Conservation (phyloP, 1,140 invertebrate species). For the Idris sp. region DNA sequence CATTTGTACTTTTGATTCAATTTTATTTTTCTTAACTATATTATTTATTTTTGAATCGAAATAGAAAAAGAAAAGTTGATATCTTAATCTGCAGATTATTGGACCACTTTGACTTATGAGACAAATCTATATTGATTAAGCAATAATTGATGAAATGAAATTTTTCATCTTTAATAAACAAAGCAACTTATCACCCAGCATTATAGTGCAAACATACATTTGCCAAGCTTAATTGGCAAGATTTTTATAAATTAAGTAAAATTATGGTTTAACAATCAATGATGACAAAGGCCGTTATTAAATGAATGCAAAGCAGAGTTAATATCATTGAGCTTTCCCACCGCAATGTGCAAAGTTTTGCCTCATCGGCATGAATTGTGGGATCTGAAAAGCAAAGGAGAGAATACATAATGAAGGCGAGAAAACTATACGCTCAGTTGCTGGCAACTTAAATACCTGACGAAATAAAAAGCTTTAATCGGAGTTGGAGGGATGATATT, state of each 20-base stretch:
- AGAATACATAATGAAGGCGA: constrained; percentile 69
- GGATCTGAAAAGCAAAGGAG: constrained; percentile 64
- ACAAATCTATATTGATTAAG: constrained; percentile 32
- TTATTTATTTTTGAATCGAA: no score
- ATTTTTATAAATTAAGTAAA: constrained; percentile 34
- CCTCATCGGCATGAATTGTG: constrained; percentile 64
- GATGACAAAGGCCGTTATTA: constrained; percentile 60
- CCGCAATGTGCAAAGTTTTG: constrained; percentile 66
- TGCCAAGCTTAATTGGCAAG: constrained; percentile 20
- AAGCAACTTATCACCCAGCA: constrained; percentile 23
- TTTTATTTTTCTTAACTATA: no score
- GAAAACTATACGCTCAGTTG: constrained; percentile 54
- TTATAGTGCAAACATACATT: constrained; percentile 29
- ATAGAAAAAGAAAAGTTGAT: no score
- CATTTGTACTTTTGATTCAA: no score
- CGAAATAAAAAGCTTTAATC: constrained; percentile 51
- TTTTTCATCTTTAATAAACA: constrained; percentile 34
- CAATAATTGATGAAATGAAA: constrained; percentile 27
- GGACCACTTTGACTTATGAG: constrained; percentile 11
- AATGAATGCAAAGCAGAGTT: constrained; percentile 73
- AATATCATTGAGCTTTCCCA: constrained; percentile 74
- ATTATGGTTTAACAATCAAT: constrained; percentile 40
- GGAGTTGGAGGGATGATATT: constrained; percentile 30
- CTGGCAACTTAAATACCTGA: constrained; percentile 58
- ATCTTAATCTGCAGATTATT: no score